Evolutionary conservation across 2,888 invertebrate genomes (phyloP).

Genomic region (Leptopilina syphax): DNA sequence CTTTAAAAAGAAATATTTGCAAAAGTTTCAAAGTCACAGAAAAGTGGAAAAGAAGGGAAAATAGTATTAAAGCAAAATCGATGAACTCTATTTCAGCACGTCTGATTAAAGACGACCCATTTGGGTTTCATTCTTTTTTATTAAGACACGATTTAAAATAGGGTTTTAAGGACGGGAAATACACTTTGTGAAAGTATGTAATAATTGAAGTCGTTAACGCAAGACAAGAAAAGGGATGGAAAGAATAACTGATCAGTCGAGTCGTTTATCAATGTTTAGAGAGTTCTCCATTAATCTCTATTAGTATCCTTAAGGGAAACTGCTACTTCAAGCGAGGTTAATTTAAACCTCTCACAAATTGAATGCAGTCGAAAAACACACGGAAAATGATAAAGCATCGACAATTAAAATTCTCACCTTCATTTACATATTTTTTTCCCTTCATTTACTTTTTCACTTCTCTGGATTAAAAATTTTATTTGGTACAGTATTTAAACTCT

Average conservation of each 20-base stretch:
- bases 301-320: conserved; percentile 13
- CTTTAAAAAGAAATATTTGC: neutral
- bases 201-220: conserved; percentile 36
- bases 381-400: no score
- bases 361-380: neutral
- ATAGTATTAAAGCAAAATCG: neutral
- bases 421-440: no score
- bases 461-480: no score
- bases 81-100: neutral
- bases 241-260: conserved; percentile 29
- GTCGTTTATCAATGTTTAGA: conserved; percentile 38
- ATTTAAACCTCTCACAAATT: conserved; percentile 14
- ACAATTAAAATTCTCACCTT: no score
- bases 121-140: neutral
- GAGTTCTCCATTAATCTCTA: conserved; percentile 36
- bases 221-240: neutral
- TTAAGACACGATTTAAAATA: conserved; percentile 1
- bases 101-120: conserved; percentile 6
- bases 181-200: conserved; percentile 4
- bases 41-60: neutral
- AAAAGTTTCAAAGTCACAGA: conserved; percentile 3
- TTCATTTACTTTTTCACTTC: no score
- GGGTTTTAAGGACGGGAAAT: neutral
- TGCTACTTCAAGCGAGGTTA: neutral
- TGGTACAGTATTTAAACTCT: no score